Evolutionary conservation across 1,140 invertebrate genomes (phyloP), one percentile per base, ranked within the genome.

Genomic region (Drosophila littoralis): DNA sequence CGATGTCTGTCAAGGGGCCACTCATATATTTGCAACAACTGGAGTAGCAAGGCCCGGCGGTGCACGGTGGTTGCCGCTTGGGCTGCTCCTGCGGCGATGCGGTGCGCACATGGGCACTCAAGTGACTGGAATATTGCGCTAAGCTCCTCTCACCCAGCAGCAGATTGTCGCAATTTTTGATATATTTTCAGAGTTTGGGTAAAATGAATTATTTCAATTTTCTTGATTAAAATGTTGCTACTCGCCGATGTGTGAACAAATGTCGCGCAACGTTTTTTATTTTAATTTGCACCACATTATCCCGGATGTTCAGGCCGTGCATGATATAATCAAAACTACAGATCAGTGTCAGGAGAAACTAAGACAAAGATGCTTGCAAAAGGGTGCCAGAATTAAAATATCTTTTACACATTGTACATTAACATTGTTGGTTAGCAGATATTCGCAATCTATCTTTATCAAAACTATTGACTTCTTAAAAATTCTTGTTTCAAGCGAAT

Each of bases 1-100:
- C 66, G 72, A 86, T 88, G 79, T 86, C 82, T 83, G 83, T 88
- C 79, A 88, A 86, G 83, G 74, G 84, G 76, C 79, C 83, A 88
- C 83, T 88, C 84, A 83, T 88, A 83, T 83, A 83, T 83, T 88
- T 89, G 83, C 83, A 89, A 88, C 83, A 88, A 77, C 84, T 88
- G 52, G 50, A 86, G 83, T 79, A 60, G 65, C 50, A 7, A 38
- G 57, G 54, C 52, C 9, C 51, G 35, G 46, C 48, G 76, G 17
- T 74, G 45, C 60, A 61, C 33, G 73, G 61, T 72, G 65, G 73
- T 75, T 66, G 46, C 40, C 35, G 60, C 54, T 54, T 28, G 38
- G 45, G 61, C 69, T 46, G 50, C 79, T 89, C 82, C 79, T 81
- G 83, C 43, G 84, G 83, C 72, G 82, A 67, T 79, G 84, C 77